Percentiles rank a stretch among this genome's conserved stretches.
phyloP scores from a whole-genome alignment of 2,797 vertebrate genomes.

The Euthynnus affinis region DNA sequence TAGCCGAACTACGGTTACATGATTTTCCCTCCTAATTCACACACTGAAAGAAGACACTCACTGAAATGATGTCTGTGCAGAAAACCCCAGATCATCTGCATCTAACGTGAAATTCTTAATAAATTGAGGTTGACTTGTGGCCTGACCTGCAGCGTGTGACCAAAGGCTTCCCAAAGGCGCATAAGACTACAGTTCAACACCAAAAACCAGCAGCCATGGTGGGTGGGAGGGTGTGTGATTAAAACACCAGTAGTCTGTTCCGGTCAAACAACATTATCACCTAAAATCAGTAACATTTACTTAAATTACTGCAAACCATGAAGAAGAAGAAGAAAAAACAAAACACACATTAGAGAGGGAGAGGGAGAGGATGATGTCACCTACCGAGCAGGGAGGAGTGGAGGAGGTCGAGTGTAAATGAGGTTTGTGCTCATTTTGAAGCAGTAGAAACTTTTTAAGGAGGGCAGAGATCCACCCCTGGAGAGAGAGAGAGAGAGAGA shows the following conservation, averaged over 20 bases:
- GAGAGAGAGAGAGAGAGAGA: neutral
- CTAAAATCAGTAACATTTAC: neutral
- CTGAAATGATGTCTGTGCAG: neutral
- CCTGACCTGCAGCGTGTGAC: too few species aligned
- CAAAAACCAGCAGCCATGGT: too few species aligned
- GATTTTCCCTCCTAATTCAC: neutral
- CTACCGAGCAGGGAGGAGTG: constrained; percentile 21
- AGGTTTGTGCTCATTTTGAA: constrained; percentile 9
- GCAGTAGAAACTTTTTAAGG: constrained; percentile 31
- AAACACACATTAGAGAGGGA: too few species aligned
- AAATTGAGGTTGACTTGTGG: neutral
- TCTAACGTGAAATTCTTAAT: neutral
- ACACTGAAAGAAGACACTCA: neutral
- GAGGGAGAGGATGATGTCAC: constrained; percentile 22
- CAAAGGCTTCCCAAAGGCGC: too few species aligned
- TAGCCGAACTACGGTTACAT: neutral
- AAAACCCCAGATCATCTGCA: neutral
- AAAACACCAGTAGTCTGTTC: too few species aligned
- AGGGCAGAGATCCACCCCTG: constrained; percentile 45
- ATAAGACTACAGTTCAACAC: neutral
- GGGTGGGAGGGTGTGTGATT: too few species aligned
- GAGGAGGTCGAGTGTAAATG: constrained; percentile 12
- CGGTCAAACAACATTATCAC: too few species aligned
- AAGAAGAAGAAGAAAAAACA: neutral
- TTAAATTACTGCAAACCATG: neutral